These are phyloP conservation scores for Polypedilum vanderplanki DNA, from an alignment of 1,140 invertebrate species.

Conservation along the genomic window DNA sequence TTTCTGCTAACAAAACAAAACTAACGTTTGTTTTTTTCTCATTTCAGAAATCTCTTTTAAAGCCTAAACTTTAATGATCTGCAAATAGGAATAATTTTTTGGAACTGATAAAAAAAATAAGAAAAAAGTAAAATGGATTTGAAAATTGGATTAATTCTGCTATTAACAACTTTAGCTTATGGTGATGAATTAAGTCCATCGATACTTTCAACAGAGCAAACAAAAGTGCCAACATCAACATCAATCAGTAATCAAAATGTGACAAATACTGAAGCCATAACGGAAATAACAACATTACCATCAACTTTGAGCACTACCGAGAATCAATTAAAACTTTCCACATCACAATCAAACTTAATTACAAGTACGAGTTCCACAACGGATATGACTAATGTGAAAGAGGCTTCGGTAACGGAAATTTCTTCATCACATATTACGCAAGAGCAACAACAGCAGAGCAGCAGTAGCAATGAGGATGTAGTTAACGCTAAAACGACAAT, in stretches of 20 bases:
- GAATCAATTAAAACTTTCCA: slow-evolving; percentile 14
- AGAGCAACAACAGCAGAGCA: background rate
- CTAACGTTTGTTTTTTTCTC: background rate
- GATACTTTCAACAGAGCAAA: background rate
- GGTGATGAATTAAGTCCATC: background rate
- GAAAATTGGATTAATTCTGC: background rate
- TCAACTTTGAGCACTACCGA: background rate
- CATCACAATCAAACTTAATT: slow-evolving; percentile 13
- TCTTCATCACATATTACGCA: background rate
- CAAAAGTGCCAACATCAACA: slow-evolving; percentile 26
- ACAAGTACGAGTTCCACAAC: background rate
- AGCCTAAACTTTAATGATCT: background rate
- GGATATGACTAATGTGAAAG: background rate
- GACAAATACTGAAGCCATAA: background rate
- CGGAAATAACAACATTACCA: background rate
- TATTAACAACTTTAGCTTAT: background rate
- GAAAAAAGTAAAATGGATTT: background rate
- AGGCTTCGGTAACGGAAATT: background rate
- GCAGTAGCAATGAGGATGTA: background rate
- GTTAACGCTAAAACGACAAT: slow-evolving; percentile 20
- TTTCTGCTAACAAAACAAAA: background rate
- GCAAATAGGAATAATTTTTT: background rate
- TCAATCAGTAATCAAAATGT: slow-evolving; percentile 22
- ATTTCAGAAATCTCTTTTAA: background rate
- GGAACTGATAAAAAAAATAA: background rate